Conservation (phyloP, 2,888 invertebrate genomes). For the Pyralis farinalis region DNA sequence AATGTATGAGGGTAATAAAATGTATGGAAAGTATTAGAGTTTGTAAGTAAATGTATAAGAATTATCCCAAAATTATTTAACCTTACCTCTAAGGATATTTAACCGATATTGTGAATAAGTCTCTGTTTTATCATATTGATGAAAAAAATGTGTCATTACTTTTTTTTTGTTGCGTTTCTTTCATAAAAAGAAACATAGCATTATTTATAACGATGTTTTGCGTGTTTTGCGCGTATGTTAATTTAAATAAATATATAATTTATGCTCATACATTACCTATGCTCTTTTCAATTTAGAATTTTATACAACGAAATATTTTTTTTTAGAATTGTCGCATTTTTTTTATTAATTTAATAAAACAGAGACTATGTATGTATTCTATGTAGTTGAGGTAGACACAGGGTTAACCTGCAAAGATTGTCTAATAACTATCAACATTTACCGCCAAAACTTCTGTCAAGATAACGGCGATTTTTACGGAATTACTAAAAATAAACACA, state of each 20-base stretch:
- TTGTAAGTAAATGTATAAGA: constrained; percentile 1
- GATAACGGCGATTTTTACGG: constrained; percentile 1
- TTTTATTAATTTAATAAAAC: no score
- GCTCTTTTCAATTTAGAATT: no score
- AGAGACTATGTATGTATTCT: no score
- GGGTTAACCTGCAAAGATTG: constrained; percentile 1
- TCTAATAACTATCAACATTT: neutral
- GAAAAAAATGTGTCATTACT: no score
- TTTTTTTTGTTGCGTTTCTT: neutral
- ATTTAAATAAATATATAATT: no score
- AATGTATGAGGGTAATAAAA: constrained; percentile 16
- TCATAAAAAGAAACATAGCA: neutral
- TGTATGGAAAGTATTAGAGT: constrained; percentile 4
- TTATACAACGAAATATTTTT: no score
- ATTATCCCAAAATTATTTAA: constrained; percentile 8
- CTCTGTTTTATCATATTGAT: no score
- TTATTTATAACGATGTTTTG: no score
- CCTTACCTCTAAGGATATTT: constrained; percentile 8
- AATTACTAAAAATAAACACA: constrained; percentile 1
- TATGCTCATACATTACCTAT: no score
- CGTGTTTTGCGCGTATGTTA: no score
- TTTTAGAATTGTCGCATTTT: no score
- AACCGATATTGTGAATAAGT: neutral
- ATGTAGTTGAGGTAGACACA: constrained; percentile 1
- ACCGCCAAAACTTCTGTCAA: neutral